Evolutionary conservation across 2,888 invertebrate genomes (phyloP).

Genomic region (Luperina nickerlii): DNA sequence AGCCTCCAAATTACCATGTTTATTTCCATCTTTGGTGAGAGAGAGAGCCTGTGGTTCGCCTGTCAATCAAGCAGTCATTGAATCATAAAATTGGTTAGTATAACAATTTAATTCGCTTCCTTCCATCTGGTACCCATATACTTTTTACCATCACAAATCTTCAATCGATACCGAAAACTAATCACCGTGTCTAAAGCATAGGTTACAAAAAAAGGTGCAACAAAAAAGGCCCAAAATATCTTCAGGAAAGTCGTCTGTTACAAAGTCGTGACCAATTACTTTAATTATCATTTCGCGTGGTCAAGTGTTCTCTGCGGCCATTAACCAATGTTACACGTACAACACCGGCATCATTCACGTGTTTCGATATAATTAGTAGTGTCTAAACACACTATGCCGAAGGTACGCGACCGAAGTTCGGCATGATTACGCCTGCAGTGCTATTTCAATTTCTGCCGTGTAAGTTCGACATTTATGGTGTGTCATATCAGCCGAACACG

Average conservation of each 20-base stretch:
- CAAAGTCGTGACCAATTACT: slow-evolving; percentile 36
- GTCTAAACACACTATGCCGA: too few relatives aligned
- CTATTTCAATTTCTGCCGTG: too few relatives aligned
- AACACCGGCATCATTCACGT: slow-evolving; percentile 49
- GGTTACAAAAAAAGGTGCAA: slow-evolving; percentile 29
- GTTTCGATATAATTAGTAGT: slow-evolving; percentile 49
- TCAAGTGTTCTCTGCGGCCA: slow-evolving; percentile 17
- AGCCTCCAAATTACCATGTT: not conserved
- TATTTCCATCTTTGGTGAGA: not conserved
- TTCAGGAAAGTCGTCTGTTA: slow-evolving; percentile 28
- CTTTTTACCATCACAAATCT: slow-evolving; percentile 7
- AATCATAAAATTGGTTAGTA: not conserved
- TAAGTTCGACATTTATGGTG: too few relatives aligned
- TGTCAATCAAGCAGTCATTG: not conserved
- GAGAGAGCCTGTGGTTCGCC: not conserved
- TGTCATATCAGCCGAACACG: too few relatives aligned
- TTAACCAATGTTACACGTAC: slow-evolving; percentile 51
- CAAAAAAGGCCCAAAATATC: slow-evolving; percentile 9
- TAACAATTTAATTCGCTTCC: not conserved
- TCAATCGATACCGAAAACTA: slow-evolving; percentile 3
- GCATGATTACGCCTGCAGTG: too few relatives aligned
- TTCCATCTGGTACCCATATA: not conserved
- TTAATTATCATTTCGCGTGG: slow-evolving; percentile 49
- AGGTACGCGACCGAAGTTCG: too few relatives aligned
- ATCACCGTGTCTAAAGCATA: slow-evolving; percentile 15